These are phyloP conservation scores for Sphaerodactylus townsendi DNA, from an alignment of 2,113 vertebrate genomes.

Conservation along the genomic window DNA sequence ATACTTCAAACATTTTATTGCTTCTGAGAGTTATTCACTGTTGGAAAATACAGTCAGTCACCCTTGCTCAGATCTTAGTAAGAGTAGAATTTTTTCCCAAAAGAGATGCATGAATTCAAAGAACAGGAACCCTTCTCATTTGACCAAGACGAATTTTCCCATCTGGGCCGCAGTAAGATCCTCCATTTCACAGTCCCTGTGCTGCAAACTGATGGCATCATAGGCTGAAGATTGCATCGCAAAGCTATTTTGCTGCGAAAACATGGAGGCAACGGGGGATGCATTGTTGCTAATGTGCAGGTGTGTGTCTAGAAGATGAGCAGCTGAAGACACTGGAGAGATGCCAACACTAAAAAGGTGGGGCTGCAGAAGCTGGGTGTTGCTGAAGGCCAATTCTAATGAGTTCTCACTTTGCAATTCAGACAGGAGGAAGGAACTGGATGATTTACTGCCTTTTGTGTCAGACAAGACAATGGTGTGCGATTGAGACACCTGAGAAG, in stretches of 20 bases:
- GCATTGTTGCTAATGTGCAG: constrained; percentile 82
- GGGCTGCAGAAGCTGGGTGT: constrained; percentile 70
- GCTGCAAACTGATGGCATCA: constrained; percentile 60
- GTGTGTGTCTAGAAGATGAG: constrained; percentile 86
- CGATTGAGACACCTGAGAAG: constrained; percentile 47
- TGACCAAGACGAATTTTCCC: constrained; percentile 89
- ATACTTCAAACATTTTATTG: constrained; percentile 78
- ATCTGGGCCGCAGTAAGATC: constrained; percentile 71
- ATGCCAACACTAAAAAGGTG: constrained; percentile 70
- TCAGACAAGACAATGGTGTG: constrained; percentile 60
- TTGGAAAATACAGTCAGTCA: constrained; percentile 10
- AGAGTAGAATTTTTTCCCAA: background rate
- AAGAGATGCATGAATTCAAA: background rate
- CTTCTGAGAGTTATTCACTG: constrained; percentile 70
- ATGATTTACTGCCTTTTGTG: constrained; percentile 53
- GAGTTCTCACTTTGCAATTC: constrained; percentile 75
- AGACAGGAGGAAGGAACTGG: constrained; percentile 64
- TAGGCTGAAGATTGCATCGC: constrained; percentile 51
- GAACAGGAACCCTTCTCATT: constrained; percentile 67
- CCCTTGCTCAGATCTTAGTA: background rate
- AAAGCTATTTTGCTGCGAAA: constrained; percentile 65
- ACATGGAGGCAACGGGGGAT: background rate
- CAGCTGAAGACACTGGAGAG: constrained; percentile 84
- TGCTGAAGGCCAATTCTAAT: constrained; percentile 68
- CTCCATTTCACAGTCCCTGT: constrained; percentile 81